Evolutionary conservation across 2,888 invertebrate genomes (phyloP), one percentile per base, ranked within the genome.

Genomic region (Furcula furcula): DNA sequence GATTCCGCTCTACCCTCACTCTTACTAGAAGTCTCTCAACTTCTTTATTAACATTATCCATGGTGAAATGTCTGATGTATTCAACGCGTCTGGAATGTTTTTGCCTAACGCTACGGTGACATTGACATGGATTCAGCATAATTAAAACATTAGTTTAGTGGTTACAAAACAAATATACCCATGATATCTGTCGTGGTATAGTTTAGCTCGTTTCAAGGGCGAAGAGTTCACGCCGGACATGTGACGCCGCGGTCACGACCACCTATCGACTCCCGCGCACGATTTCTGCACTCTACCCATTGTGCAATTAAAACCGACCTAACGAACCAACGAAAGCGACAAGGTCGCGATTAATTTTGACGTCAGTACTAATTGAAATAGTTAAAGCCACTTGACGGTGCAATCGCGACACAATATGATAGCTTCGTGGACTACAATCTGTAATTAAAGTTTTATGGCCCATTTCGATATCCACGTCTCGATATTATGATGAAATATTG

Each of bases 371-470:
- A 50, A 48, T 54, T 52, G 47, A 60, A 59, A 61, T 46, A 51
- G 47, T 52, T 45, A 40, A 52, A 34, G 40, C 40, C 43, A 36
- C 43, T 49, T 52, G 46, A 40, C 40, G 11, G 27, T 52, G 47
- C 45, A 64, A 63, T 59, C 51, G 52, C 41, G 31, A 40, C 40
- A 40, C 46, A 49, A 47, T 52, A 48, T 42, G 49, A 51, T 50
- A 50, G 51, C 45, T 36, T 34, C 26, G 28, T 36, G 34, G 37
- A 36, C 34, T 50, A 66, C 75, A 77, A 80, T 80, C 34, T 50
- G 66, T 75, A 77, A 80, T 80, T 81, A 75, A 72, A 75, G 61
- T 66, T 59, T n/a, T n/a, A n/a, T 65, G 77, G 70, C 56, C 75
- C 67, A 75, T 78, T 66, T 55, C 55, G 72, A 77, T 75, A 74